phyloP scores from a whole-genome alignment of 2,113 vertebrate genomes.

The Acanthisitta chloris region DNA sequence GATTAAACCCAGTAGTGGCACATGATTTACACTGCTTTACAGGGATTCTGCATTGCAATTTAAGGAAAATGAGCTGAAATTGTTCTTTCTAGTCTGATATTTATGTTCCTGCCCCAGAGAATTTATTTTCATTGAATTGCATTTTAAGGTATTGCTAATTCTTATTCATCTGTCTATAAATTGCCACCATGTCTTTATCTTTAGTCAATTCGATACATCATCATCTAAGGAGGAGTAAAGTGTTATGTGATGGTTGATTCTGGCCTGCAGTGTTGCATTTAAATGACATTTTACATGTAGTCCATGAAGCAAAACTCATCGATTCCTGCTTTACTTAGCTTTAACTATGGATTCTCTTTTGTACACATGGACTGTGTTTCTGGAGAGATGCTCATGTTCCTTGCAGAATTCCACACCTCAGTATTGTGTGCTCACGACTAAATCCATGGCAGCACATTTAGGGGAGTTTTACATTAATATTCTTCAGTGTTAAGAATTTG shows the following conservation, averaged over 20 bases:
- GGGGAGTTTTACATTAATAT: accelerated
- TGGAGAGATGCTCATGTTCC: background rate
- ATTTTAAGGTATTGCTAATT: background rate
- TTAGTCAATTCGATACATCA: background rate
- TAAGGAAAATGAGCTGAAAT: background rate
- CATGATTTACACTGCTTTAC: background rate
- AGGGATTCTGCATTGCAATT: background rate
- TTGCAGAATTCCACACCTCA: background rate
- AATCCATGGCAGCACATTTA: background rate
- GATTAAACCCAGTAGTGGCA: background rate
- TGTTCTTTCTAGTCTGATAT: background rate
- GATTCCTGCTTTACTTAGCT: background rate
- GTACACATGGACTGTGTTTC: background rate
- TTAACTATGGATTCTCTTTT: background rate
- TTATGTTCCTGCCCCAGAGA: background rate
- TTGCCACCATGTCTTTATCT: background rate
- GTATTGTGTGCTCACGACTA: background rate
- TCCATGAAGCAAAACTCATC: background rate
- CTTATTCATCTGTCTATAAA: background rate
- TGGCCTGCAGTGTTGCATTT: background rate
- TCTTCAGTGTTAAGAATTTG: background rate
- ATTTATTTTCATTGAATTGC: background rate
- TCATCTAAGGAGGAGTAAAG: background rate
- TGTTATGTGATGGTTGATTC: background rate
- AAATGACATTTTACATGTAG: background rate